phyloP scores from a whole-genome alignment of 1,140 invertebrate genomes.

The Brachionus angularis region DNA sequence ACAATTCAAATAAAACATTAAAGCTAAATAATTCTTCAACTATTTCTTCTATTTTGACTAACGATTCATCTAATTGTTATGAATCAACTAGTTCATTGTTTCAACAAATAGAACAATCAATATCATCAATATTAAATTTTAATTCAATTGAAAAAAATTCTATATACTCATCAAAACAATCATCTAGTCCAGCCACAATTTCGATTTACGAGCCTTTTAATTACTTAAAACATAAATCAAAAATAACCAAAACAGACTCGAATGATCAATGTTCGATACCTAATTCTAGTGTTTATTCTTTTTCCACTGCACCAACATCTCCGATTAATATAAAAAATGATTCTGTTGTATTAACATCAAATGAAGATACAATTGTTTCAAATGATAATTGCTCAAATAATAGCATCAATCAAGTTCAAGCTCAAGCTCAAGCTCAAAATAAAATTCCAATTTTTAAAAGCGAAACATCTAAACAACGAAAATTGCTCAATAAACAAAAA shows the following conservation, averaged over 20 bases:
- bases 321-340: too few species aligned
- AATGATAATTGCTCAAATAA: too few species aligned
- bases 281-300: background rate
- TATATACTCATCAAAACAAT: constrained; percentile 3
- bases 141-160: constrained; percentile 14
- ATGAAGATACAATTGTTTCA: constrained; percentile 5
- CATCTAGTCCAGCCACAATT: constrained; percentile 23
- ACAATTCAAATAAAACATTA: too few species aligned
- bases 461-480: constrained; percentile 39
- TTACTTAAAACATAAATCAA: background rate
- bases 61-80: constrained; percentile 7
- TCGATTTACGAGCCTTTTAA: too few species aligned
- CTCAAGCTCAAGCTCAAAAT: too few species aligned
- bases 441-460: constrained; percentile 18
- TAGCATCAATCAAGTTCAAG: too few species aligned
- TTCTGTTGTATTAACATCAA: constrained; percentile 26
- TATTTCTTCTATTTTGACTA: background rate
- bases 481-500: constrained; percentile 28
- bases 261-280: background rate
- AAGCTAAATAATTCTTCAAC: constrained; percentile 15
- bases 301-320: constrained; percentile 1
- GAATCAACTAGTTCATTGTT: constrained; percentile 14
- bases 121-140: background rate
- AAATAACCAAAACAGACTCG: background rate
- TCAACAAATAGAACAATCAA: constrained; percentile 11